Conservation (phyloP, 2,113 vertebrate species). For the Sarotherodon lohbergeri region DNA sequence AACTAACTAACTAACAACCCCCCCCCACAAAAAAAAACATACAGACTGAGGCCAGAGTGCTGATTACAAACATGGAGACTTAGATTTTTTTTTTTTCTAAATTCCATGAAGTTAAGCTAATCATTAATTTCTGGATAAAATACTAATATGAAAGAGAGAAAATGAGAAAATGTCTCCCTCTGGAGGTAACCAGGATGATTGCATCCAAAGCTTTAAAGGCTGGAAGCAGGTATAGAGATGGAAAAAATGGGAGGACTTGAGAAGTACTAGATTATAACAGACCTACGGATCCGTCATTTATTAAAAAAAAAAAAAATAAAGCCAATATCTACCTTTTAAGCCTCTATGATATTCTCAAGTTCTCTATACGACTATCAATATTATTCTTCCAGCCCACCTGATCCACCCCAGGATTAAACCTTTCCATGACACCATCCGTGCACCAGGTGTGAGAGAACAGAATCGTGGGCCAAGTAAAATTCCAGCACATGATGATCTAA, state of each 20-base stretch:
- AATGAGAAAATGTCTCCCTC: conserved; percentile 45
- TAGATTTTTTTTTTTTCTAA: neutral
- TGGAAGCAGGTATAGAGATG: neutral
- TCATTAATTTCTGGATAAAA: neutral
- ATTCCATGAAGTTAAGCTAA: neutral
- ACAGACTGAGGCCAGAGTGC: neutral
- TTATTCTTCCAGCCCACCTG: neutral
- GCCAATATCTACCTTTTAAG: neutral
- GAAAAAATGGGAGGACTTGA: neutral
- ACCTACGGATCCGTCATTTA: neutral
- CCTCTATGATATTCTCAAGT: neutral
- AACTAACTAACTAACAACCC: neutral
- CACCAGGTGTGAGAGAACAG: neutral
- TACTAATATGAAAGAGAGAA: neutral
- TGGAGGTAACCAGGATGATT: conserved; percentile 13
- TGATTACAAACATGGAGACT: neutral
- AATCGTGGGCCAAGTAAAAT: neutral
- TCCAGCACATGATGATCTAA: neutral
- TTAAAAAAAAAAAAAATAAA: neutral
- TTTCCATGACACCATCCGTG: conserved; percentile 14
- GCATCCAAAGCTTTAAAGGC: neutral
- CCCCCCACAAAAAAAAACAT: too few species aligned
- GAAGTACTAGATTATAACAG: neutral
- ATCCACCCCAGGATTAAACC: neutral
- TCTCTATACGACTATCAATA: neutral